Base-by-base conservation (phyloP, 2,113 vertebrate genomes). In the Psammodynastes pulverulentus region DNA sequence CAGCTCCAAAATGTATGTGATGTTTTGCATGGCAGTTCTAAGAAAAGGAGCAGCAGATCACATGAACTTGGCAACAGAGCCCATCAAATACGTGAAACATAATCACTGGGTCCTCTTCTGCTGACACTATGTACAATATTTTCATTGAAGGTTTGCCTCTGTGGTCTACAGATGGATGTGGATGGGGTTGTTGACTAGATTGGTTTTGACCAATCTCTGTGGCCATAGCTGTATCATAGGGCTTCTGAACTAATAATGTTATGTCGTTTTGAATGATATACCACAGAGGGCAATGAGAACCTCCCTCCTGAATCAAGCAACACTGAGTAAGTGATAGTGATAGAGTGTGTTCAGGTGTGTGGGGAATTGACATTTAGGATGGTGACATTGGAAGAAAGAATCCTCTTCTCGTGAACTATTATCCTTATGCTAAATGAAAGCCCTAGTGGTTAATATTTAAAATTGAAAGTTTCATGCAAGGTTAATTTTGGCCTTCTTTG, bases 41-140 rank as follows among this genome's bases (percentile, higher is more conserved):
- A 90, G 62, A 90, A 91, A 95, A 92, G 43, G 88, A 94, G 45
- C 92, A 95, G 93, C 93, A 54, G 85, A 84, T 95, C 89, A 62
- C 79, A 93, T 86, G 92, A 89, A 54, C 84, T 91, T 12, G 53
- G 8, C 88, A 86, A 79, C 0, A 86, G 48, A 48, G 24, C 26
- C 49, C 9, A 34, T 89, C 39, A 79, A 17, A 92, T 39, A 86
- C 93, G 92, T 90, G 85, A 92, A 95, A 95, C 17, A 17, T 43
- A 93, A 93, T 94, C 7, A 26, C 91, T 48, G 94, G 91, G n/a
- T 94, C 91, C 10, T 92, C 72, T 90, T 12, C 2, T 93, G 15
- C 23, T 48, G 92, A 93, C 90, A 93, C 92, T 95, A 95, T 52
- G 90, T 56, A 21, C 72, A 21, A 17, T 34, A 89, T 90, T 93